phyloP scores from a whole-genome alignment of 1,140 invertebrate species.

The Diplogasteroides magnus region DNA sequence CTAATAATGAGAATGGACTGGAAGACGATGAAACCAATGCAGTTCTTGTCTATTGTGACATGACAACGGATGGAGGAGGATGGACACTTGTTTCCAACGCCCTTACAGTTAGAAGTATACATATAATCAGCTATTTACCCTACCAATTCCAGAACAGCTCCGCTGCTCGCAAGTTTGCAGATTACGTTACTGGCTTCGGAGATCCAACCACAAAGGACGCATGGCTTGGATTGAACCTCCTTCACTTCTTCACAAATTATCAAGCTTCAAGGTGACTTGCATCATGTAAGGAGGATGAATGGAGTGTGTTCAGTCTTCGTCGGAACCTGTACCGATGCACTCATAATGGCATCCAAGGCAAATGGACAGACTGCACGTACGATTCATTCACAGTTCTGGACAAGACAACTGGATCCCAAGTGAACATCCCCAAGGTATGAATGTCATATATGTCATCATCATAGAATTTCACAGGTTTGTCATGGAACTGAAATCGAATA shows the following conservation, averaged over 20 bases:
- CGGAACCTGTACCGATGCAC: conserved; percentile 25
- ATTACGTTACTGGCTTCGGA: conserved; percentile 28
- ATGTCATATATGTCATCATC: not conserved
- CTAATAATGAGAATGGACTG: not conserved
- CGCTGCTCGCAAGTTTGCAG: not conserved
- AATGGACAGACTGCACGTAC: conserved; percentile 32
- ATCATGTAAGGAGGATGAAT: not conserved
- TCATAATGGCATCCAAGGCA: conserved; percentile 13
- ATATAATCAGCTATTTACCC: not conserved
- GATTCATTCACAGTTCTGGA: conserved; percentile 16
- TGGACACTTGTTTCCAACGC: conserved; percentile 52
- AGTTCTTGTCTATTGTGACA: conserved; percentile 48
- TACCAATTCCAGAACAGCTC: not conserved
- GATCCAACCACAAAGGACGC: not conserved
- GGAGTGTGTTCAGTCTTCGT: conserved; percentile 12
- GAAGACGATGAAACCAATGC: not conserved
- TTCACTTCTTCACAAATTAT: conserved; percentile 19
- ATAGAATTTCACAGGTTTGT: conserved; percentile 8
- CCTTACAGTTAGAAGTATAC: not conserved
- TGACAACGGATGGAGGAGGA: conserved; percentile 46
- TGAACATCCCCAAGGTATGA: conserved; percentile 15
- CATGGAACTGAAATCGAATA: conserved; percentile 17
- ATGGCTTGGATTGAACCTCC: conserved; percentile 30
- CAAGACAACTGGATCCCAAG: conserved; percentile 15
- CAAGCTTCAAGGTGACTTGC: conserved; percentile 13